Evolutionary conservation across 2,888 invertebrate genomes (phyloP).

Genomic region (Nowickia ferox): DNA sequence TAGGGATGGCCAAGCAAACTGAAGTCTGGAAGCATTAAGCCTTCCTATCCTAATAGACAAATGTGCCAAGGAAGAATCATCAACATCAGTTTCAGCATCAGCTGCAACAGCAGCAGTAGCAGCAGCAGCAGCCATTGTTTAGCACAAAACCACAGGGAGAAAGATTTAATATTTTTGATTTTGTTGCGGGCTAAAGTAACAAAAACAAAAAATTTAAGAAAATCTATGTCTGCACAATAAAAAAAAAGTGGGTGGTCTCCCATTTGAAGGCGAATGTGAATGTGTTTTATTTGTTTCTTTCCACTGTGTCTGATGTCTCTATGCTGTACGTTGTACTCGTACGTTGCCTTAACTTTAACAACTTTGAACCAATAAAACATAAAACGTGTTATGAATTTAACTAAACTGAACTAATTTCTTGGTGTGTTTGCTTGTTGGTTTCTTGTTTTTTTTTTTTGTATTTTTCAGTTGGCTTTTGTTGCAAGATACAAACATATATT

Average conservation of each 20-base stretch:
- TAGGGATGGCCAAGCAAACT: conserved; percentile 37
- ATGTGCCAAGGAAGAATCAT: conserved; percentile 23
- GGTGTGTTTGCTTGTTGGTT: background rate
- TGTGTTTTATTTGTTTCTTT: conserved; percentile 9
- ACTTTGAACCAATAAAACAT: conserved; percentile 69
- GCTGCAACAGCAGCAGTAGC: background rate
- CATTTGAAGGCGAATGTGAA: conserved; percentile 34
- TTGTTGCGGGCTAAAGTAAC: conserved; percentile 11
- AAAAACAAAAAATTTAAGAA: background rate
- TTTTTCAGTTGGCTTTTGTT: background rate
- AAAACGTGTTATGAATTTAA: conserved; percentile 71
- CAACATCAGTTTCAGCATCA: conserved; percentile 6
- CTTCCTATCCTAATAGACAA: conserved; percentile 18
- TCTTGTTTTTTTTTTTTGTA: background rate
- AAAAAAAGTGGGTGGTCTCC: conserved; percentile 62
- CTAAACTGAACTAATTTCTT: conserved; percentile 62
- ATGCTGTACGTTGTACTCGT: background rate
- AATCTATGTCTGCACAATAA: background rate
- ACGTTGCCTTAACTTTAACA: conserved; percentile 61
- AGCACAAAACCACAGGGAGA: conserved; percentile 23
- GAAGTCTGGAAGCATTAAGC: conserved; percentile 18
- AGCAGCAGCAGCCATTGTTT: conserved; percentile 31
- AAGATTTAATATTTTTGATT: conserved; percentile 43
- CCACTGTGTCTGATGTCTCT: conserved; percentile 15
- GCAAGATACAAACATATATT: background rate